Conservation (phyloP, 2,113 vertebrate species). For the Siniperca knerii region DNA sequence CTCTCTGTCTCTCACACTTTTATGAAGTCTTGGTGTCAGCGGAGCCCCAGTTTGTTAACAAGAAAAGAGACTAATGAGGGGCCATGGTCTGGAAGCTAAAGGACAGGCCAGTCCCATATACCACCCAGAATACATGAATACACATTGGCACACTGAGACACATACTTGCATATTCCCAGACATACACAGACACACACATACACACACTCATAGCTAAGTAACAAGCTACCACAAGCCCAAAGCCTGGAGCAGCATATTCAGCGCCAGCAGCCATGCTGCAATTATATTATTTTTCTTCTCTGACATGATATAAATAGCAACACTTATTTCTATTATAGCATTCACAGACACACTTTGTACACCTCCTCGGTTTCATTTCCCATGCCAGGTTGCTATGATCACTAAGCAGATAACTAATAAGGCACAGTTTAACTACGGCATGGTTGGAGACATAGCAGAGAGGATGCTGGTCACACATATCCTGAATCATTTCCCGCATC, state of each 20-base stretch:
- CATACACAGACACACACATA: constrained; percentile 29
- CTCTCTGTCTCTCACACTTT: constrained; percentile 25
- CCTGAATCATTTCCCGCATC: constrained; percentile 70
- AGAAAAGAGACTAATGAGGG: constrained; percentile 71
- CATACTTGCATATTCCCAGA: constrained; percentile 31
- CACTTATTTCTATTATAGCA: constrained; percentile 47
- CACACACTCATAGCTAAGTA: constrained; percentile 28
- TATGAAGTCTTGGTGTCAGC: constrained; percentile 31
- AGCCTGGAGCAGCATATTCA: constrained; percentile 45
- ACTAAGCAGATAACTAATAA: constrained; percentile 63
- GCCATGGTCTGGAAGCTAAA: constrained; percentile 43
- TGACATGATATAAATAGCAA: constrained; percentile 52
- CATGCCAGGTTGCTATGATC: constrained; percentile 58
- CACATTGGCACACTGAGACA: constrained; percentile 7
- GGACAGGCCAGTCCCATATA: constrained; percentile 32
- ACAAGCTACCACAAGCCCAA: constrained; percentile 41
- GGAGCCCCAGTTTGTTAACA: constrained; percentile 63
- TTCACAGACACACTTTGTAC: constrained; percentile 34
- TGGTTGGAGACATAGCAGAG: constrained; percentile 38
- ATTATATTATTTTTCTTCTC: constrained; percentile 52
- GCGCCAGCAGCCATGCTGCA: constrained; percentile 26
- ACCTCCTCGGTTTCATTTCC: constrained; percentile 47
- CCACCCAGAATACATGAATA: constrained; percentile 49
- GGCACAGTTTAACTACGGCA: constrained; percentile 52
- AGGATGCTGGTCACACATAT: constrained; percentile 65